Base-by-base conservation (phyloP, 2,888 invertebrate genomes). In the Crioceris asparagi region DNA sequence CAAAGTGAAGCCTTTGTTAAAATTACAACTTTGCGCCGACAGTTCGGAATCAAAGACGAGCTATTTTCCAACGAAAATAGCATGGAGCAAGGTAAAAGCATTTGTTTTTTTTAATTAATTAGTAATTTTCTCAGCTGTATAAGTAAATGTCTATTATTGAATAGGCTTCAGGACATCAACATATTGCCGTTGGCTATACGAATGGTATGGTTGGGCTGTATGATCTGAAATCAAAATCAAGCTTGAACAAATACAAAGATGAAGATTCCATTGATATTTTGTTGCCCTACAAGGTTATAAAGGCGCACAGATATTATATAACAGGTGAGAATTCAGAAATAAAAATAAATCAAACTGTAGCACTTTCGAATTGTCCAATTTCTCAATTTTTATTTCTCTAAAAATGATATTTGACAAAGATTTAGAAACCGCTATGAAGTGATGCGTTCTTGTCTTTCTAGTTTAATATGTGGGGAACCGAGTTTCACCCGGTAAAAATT, bases 141-240 rank as follows among this genome's bases (percentile, higher is more conserved):
- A 6, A 14, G 15, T 15, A 25, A 6, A 23, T 23, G 3, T 11
- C 11, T 16, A 25, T 35, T 38, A 39, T 41, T 58, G 65, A 66
- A 17, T 51, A 75, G 74, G 65, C 68, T 58, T 61, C 62, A 46
- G 70, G 67, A 1, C 74, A 75, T 49, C 61, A 62, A 6, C 61
- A 66, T 19, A 60, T 83, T 30, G 69, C 72, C n/a, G 80, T 76
- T 2, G 81, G 81, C 2, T 82, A 78, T 53, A 67, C 75, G 0
- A 75, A 78, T 54, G 83, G 83, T 1, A 66, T 74, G 18, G 69
- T 75, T 2, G 79, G 74, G 3, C 56, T 75, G n/a, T 83, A 72
- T 66, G 69, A 82, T 55, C 50, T 83, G 12, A 59, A 55, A 1
- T 64, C 62, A 2, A 60, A 66, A 11, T 75, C 77, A 0, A 66